A percentile compares a stretch with the other conserved stretches of the same genome.
Evolutionary conservation across 2,113 vertebrate genomes (phyloP).

Genomic region (Dasypus novemcinctus): DNA sequence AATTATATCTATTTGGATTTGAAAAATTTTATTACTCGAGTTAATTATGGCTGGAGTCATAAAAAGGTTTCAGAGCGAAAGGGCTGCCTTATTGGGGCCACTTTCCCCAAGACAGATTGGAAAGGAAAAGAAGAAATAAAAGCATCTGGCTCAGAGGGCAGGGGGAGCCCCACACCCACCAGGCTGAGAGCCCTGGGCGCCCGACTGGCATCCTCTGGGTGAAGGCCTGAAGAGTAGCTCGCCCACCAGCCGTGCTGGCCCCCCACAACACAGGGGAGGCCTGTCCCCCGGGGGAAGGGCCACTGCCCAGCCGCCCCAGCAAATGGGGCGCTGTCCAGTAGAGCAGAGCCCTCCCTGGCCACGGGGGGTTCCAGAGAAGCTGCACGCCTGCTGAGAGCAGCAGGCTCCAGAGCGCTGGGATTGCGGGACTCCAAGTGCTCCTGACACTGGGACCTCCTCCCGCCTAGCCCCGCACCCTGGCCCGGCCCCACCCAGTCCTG

Average conservation of each 20-base stretch:
- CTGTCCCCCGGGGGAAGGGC: not conserved
- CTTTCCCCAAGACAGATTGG: conserved; percentile 77
- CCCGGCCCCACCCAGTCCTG: conserved; percentile 34
- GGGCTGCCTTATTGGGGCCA: conserved; percentile 78
- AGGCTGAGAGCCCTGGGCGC: not conserved
- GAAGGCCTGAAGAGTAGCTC: not conserved
- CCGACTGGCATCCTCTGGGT: not conserved
- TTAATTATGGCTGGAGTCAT: conserved; percentile 84
- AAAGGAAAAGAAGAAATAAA: conserved; percentile 76
- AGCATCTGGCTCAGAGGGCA: conserved; percentile 62
- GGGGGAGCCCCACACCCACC: not conserved
- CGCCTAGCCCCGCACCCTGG: not conserved
- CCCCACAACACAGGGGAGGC: not conserved
- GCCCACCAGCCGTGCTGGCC: accelerated
- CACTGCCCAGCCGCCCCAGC: accelerated
- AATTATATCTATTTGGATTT: conserved; percentile 86
- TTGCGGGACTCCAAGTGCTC: conserved; percentile 18
- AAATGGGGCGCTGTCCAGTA: not conserved
- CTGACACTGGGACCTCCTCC: not conserved
- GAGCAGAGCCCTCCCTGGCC: not conserved
- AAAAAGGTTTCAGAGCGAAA: conserved; percentile 84
- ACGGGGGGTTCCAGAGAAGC: not conserved
- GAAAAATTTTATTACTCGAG: conserved; percentile 83
- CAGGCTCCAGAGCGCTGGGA: not conserved
- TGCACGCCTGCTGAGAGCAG: not conserved